phyloP scores from a whole-genome alignment of 2,113 vertebrate species.

The Cairina moschata region DNA sequence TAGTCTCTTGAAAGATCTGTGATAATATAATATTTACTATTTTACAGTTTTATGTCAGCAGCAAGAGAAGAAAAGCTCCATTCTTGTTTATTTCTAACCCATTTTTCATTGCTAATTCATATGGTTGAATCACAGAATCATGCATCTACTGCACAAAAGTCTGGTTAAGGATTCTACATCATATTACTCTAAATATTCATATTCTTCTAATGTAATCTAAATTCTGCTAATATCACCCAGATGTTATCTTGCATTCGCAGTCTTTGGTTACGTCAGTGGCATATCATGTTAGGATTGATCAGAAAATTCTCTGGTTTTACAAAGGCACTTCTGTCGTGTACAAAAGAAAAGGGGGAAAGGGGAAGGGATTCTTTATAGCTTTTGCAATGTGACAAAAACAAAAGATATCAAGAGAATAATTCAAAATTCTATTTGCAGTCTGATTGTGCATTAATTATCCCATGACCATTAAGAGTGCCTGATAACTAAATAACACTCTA shows the following conservation, averaged over 20 bases:
- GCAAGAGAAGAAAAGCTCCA: not conserved
- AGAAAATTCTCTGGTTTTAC: constrained; percentile 8
- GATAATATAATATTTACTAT: not conserved
- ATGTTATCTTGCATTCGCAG: constrained; percentile 41
- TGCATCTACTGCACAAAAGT: not conserved
- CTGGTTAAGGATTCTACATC: not conserved
- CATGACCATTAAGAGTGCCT: constrained; percentile 27
- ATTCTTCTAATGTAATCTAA: constrained; percentile 47
- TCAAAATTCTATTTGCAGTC: constrained; percentile 9
- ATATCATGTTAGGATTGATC: constrained; percentile 54
- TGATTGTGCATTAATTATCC: constrained; percentile 33
- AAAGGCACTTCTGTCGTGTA: not conserved
- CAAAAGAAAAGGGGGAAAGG: not conserved
- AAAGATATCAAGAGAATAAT: constrained; percentile 24
- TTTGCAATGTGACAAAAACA: constrained; percentile 7
- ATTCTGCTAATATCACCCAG: constrained; percentile 37
- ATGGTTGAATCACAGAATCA: not conserved
- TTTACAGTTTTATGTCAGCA: constrained; percentile 16
- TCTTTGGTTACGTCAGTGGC: not conserved
- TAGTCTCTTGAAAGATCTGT: constrained; percentile 26
- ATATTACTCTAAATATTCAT: constrained; percentile 43
- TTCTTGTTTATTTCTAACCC: not conserved
- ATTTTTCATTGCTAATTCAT: not conserved
- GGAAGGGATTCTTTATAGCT: not conserved
- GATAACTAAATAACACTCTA: constrained; percentile 28